Conservation (phyloP, 2,113 vertebrate species). For the Equus przewalskii region DNA sequence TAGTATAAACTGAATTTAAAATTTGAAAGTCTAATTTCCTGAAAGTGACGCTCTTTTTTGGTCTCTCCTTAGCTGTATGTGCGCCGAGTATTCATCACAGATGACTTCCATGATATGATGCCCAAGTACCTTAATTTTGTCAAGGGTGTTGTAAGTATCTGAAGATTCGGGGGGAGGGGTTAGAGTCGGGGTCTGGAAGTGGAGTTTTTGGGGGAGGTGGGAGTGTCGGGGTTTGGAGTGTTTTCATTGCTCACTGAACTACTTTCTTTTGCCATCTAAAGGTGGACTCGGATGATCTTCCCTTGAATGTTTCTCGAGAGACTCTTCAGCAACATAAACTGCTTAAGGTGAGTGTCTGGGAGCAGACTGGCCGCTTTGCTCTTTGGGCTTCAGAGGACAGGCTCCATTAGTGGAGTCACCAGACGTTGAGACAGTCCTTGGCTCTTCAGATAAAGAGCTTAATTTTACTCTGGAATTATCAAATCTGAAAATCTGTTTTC, state of each 20-base stretch:
- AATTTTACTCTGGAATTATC: neutral
- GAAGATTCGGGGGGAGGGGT: neutral
- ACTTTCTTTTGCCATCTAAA: conserved; percentile 72
- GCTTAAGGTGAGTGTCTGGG: conserved; percentile 91
- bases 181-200: neutral
- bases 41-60: conserved; percentile 24
- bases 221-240: neutral
- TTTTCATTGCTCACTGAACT: neutral
- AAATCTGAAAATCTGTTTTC: neutral
- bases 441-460: neutral
- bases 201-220: accelerated
- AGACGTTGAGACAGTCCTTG: neutral
- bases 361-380: neutral
- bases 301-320: conserved; percentile 98
- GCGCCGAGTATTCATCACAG: conserved; percentile 98
- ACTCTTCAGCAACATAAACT: conserved; percentile 99
- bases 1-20: neutral
- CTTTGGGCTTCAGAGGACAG: neutral
- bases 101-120: conserved; percentile 99
- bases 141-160: conserved; percentile 96
- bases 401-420: neutral
- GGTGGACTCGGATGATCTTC: conserved; percentile 99
- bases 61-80: conserved; percentile 93
- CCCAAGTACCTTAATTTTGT: conserved; percentile 99
- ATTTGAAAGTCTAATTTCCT: neutral